Conservation (phyloP, 2,113 vertebrate species). For the Tachycineta bicolor region DNA sequence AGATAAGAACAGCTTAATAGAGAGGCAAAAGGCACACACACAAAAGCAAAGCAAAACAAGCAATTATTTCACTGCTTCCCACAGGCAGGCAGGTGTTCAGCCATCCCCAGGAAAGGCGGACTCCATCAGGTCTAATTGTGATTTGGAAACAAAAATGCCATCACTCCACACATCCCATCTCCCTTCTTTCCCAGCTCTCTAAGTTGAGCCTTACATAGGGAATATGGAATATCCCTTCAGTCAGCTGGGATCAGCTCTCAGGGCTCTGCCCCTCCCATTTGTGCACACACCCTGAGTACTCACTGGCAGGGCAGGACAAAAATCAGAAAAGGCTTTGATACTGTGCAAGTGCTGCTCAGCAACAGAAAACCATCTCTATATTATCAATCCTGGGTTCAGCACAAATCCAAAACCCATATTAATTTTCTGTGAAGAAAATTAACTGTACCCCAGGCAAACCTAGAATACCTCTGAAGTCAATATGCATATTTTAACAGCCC, state of each 20-base stretch:
- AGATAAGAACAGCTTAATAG: neutral
- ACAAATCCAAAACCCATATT: neutral
- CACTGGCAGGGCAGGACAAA: neutral
- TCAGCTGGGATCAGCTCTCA: neutral
- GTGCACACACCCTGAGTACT: neutral
- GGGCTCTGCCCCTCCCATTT: accelerated
- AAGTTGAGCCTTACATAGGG: accelerated
- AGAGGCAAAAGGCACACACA: neutral
- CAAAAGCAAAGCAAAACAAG: neutral
- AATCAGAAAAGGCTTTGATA: neutral
- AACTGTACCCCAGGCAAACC: neutral
- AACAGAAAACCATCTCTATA: neutral
- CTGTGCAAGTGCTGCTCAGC: neutral
- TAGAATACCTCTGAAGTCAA: neutral
- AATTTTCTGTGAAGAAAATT: neutral
- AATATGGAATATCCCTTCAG: neutral
- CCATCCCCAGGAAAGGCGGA: neutral
- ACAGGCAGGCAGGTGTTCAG: neutral
- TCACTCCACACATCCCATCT: neutral
- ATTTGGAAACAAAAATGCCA: neutral
- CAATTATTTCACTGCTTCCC: neutral
- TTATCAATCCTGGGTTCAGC: neutral
- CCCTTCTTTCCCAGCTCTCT: neutral
- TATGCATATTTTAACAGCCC: neutral
- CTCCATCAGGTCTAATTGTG: neutral